Evolutionary conservation across 2,797 vertebrate genomes (phyloP), one percentile per base, ranked within the genome.

Genomic region (Mormyrus proboscirostris): DNA sequence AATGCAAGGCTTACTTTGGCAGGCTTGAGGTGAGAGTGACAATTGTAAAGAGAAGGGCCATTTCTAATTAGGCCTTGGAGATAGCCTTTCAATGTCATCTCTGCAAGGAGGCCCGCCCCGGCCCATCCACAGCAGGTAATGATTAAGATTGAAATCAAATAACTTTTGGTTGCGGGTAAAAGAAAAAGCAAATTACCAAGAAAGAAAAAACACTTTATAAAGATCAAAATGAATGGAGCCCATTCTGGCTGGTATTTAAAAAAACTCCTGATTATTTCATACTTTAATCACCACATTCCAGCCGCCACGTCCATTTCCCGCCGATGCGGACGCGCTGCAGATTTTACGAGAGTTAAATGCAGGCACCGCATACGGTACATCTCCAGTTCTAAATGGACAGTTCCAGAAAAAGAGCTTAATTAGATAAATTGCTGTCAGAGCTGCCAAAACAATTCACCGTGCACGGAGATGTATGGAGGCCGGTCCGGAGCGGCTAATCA

Each of bases 21-120:
- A 95, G 96, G 97, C 97, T 97, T 94, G 97, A 98, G 97, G 97
- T 98, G 97, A 98, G 97, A 95, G 96, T 96, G 97, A 97, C 96
- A 95, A 97, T 96, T 96, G 96, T 95, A 96, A 96, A 95, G 95
- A 96, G 92, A 94, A 96, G 93, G 91, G 90, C 93, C 91, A 91
- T 92, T 94, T 95, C 94, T 96, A 96, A 96, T 96, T 96, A 95
- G 94, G 95, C 95, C 95, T 95, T 33, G 91, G 93, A 96, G 95
- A 95, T 94, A 95, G 90, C 90, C 91, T 92, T 92, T 96, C 94
- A 95, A 96, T 95, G 94, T 91, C 89, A 49, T 89, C 65, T 94
- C 94, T 92, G 92, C 91, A 92, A 93, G 92, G 91, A 89, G 88
- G 90, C 88, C 89, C 87, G 90, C 88, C 90, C 88, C 87, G 86